Evolutionary conservation across 1,140 invertebrate species (phyloP).

Genomic region (Lepidurus apus): DNA sequence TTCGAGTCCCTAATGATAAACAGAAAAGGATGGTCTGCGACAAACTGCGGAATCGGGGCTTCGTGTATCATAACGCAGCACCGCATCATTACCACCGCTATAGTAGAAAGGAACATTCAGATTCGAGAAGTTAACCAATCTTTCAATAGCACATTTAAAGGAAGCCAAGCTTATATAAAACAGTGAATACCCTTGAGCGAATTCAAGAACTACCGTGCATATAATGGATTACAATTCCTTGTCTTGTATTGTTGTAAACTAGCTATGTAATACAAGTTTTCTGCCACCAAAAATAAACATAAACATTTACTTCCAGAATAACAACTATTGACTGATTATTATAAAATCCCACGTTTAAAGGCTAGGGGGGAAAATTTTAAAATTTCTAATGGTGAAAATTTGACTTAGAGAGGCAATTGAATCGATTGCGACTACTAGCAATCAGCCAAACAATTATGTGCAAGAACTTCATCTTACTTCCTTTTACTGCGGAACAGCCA

Average conservation of each 20-base stretch:
- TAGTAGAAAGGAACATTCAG: not conserved
- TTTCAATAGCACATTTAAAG: not conserved
- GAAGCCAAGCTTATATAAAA: not conserved
- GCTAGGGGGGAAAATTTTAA: not conserved
- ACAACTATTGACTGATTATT: not conserved
- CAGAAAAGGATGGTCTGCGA: not conserved
- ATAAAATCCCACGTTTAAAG: not conserved
- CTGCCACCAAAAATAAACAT: not conserved
- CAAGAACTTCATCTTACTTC: not conserved
- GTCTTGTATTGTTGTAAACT: not conserved
- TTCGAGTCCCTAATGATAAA: not conserved
- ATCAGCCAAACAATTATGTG: not conserved
- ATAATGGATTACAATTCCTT: not conserved
- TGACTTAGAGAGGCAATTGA: constrained; percentile 5
- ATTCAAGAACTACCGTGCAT: not conserved
- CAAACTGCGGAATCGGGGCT: not conserved
- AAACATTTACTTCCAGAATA: not conserved
- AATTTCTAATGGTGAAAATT: not conserved
- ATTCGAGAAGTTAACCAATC: too few species aligned
- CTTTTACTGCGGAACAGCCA: constrained; percentile 26
- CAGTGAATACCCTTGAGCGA: not conserved
- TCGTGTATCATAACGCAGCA: not conserved
- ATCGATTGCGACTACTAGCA: not conserved
- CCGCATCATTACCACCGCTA: not conserved
- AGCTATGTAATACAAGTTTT: not conserved